Evolutionary conservation across 2,888 invertebrate genomes (phyloP).

Genomic region (Ennomos quercinarius): DNA sequence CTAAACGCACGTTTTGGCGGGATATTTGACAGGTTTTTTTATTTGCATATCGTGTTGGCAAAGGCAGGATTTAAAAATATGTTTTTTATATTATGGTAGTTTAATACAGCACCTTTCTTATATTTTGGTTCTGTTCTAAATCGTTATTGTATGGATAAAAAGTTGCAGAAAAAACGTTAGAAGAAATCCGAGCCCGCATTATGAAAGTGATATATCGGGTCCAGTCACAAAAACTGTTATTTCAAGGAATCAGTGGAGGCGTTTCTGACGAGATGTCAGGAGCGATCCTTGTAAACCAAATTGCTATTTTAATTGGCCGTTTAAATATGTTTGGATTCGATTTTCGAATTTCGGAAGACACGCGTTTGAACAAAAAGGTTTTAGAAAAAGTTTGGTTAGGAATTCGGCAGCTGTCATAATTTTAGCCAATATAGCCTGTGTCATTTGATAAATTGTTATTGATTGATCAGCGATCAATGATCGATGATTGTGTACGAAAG

Average conservation of each 20-base stretch:
- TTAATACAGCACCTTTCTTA: conserved; percentile 6
- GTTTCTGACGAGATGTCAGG: conserved; percentile 58
- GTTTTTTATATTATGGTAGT: conserved; percentile 8
- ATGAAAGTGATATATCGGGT: conserved; percentile 38
- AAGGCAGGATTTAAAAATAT: conserved; percentile 6
- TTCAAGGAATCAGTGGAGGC: conserved; percentile 65
- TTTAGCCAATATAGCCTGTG: conserved; percentile 40
- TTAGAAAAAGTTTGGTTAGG: conserved; percentile 32
- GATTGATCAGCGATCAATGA: conserved; percentile 5
- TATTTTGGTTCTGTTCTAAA: conserved; percentile 32
- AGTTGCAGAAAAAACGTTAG: conserved; percentile 33
- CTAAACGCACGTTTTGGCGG: conserved; percentile 49
- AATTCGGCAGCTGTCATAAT: conserved; percentile 42
- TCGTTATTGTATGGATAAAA: conserved; percentile 19
- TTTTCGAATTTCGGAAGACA: conserved; percentile 50
- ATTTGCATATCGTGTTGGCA: conserved; percentile 4
- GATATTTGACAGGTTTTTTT: conserved; percentile 49
- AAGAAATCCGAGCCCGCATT: conserved; percentile 32
- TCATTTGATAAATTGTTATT: conserved; percentile 9
- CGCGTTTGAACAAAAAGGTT: conserved; percentile 48
- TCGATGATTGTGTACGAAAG: conserved; percentile 6
- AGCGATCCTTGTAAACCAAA: conserved; percentile 58
- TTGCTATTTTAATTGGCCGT: conserved; percentile 73
- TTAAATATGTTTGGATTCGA: conserved; percentile 69
- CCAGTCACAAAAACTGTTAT: conserved; percentile 62